Evolutionary conservation across 1,140 invertebrate species (phyloP).

Genomic region (Penaeus vannamei): DNA sequence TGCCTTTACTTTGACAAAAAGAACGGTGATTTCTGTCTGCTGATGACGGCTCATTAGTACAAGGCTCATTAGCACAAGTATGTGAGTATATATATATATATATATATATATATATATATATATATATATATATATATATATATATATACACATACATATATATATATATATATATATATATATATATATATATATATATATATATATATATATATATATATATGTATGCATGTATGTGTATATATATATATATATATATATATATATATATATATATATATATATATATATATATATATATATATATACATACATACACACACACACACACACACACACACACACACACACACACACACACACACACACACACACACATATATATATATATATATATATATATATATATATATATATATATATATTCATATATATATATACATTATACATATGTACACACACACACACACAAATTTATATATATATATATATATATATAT

Average conservation of each 20-base stretch:
- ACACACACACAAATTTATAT: constrained; percentile 1
- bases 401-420: constrained; percentile 16
- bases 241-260: not conserved
- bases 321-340: no score
- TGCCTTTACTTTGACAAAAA: no score
- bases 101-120: not conserved
- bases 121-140: constrained; percentile 16
- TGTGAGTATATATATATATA: not conserved
- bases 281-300: constrained; percentile 16
- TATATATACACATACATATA: constrained; percentile 16
- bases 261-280: constrained; percentile 16
- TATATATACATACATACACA: not conserved
- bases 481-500: not conserved
- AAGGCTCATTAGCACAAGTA: not conserved
- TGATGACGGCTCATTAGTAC: not conserved
- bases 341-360: no score
- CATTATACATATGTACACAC: constrained; percentile 13
- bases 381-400: not conserved
- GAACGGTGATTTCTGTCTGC: not conserved
- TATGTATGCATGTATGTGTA: not conserved
- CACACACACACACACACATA: no score
- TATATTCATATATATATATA: no score
- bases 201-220: constrained; percentile 5
- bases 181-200: constrained; percentile 11
- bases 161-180: constrained; percentile 16